These are phyloP conservation scores for Tiliacea citrago DNA, from an alignment of 2,888 invertebrate species.

Conservation along the genomic window DNA sequence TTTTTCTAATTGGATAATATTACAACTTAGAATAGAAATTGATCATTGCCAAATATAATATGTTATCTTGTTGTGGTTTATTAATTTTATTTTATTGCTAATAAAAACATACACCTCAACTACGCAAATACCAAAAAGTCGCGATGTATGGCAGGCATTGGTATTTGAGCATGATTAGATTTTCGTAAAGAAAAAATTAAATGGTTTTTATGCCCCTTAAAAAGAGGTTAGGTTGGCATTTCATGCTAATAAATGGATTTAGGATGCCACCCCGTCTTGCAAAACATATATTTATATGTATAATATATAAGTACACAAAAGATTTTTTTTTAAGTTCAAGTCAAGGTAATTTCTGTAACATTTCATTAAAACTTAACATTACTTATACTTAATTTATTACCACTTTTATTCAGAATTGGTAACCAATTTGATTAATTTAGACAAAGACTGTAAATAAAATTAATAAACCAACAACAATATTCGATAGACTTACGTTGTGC, in stretches of 20 bases:
- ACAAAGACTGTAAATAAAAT: slow-evolving; percentile 37
- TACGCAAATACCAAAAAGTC: not conserved
- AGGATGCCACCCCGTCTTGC: not conserved
- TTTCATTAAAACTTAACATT: not conserved
- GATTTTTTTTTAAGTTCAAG: not conserved
- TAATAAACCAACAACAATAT: slow-evolving; percentile 53
- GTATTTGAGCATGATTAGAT: not conserved
- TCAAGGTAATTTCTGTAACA: not conserved
- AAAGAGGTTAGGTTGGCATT: no score
- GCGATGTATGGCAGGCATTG: not conserved
- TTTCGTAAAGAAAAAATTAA: no score
- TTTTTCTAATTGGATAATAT: slow-evolving; percentile 14
- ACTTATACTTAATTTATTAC: not conserved
- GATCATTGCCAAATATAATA: slow-evolving; percentile 52
- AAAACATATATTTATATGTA: no score
- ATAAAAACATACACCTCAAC: not conserved
- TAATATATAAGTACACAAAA: no score
- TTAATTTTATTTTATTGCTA: slow-evolving; percentile 13
- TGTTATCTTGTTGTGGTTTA: slow-evolving; percentile 48
- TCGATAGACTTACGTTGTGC: slow-evolving; percentile 63
- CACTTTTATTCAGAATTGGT: not conserved
- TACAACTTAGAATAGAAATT: slow-evolving; percentile 37
- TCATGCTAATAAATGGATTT: no score
- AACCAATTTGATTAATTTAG: not conserved
- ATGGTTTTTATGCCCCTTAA: no score